A percentile compares a stretch with the other conserved stretches of the same genome.
Evolutionary conservation across 2,797 vertebrate species (phyloP).

Genomic region (Loris lydekkerianus): DNA sequence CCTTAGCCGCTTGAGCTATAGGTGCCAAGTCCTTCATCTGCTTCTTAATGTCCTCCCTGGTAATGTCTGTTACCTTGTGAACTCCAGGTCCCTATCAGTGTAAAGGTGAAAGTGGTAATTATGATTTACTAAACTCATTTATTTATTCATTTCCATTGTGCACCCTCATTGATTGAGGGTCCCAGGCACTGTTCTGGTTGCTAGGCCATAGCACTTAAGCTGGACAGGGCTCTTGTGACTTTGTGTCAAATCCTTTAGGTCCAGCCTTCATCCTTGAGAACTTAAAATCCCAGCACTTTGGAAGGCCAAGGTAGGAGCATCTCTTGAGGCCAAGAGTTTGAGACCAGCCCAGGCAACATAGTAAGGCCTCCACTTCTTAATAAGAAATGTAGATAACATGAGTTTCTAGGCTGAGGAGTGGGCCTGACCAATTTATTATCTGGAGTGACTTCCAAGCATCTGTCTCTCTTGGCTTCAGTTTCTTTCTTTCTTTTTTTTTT

Average conservation of each 20-base stretch:
- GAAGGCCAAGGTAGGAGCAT: too few species aligned
- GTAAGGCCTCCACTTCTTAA: neutral
- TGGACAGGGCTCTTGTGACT: neutral
- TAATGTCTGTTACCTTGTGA: accelerated
- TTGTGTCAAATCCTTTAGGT: neutral
- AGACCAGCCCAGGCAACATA: too few species aligned
- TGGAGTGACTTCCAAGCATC: neutral
- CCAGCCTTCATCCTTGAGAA: neutral
- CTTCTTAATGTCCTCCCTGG: accelerated
- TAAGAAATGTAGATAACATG: neutral
- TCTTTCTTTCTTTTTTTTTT: neutral
- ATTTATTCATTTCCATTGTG: accelerated
- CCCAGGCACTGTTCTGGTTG: neutral
- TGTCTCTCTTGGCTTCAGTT: neutral
- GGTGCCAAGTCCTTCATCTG: accelerated
- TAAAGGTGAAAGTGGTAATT: neutral
- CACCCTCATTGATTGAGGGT: accelerated
- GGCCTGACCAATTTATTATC: neutral
- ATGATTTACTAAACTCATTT: accelerated
- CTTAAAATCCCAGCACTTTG: neutral
- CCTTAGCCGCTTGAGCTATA: too few species aligned
- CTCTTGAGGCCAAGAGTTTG: too few species aligned
- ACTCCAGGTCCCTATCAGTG: too few species aligned
- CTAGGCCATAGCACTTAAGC: neutral
- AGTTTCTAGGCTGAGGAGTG: neutral